phyloP scores from a whole-genome alignment of 1,140 invertebrate species.

The Drosophila leontia region DNA sequence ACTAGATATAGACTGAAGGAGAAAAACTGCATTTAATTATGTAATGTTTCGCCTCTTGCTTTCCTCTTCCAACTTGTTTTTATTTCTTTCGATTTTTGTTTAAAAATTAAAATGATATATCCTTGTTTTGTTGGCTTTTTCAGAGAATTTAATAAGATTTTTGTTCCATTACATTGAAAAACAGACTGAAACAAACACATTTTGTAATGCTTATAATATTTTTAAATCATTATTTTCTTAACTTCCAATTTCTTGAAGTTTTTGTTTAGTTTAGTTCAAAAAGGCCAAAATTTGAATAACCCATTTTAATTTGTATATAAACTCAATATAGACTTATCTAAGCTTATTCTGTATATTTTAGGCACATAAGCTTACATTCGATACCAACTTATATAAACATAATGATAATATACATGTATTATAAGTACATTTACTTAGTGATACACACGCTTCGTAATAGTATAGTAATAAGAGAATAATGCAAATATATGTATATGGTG shows the following conservation, averaged over 20 bases:
- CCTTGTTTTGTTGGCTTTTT: constrained; percentile 1
- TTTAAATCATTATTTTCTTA: not conserved
- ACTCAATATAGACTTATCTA: constrained; percentile 19
- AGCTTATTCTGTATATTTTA: constrained; percentile 58
- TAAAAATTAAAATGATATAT: not conserved
- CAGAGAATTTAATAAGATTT: not conserved
- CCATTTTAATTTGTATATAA: constrained; percentile 55
- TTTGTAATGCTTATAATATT: not conserved
- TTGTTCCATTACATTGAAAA: not conserved
- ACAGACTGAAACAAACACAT: constrained; percentile 2
- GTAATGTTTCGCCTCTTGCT: not conserved
- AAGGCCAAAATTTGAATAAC: constrained; percentile 16
- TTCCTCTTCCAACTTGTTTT: constrained; percentile 8
- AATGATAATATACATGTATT: constrained; percentile 25
- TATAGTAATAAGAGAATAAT: constrained; percentile 21
- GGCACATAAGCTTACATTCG: constrained; percentile 29
- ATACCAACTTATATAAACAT: constrained; percentile 32
- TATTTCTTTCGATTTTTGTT: constrained; percentile 2
- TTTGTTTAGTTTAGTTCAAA: constrained; percentile 4
- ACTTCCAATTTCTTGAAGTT: constrained; percentile 25
- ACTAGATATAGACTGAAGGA: constrained; percentile 35
- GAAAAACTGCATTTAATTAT: not conserved
- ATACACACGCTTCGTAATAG: constrained; percentile 52
- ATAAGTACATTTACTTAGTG: constrained; percentile 37
- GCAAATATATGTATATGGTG: constrained; percentile 8